Evolutionary conservation across 2,888 invertebrate genomes (phyloP).

Genomic region (Meloe dianella): DNA sequence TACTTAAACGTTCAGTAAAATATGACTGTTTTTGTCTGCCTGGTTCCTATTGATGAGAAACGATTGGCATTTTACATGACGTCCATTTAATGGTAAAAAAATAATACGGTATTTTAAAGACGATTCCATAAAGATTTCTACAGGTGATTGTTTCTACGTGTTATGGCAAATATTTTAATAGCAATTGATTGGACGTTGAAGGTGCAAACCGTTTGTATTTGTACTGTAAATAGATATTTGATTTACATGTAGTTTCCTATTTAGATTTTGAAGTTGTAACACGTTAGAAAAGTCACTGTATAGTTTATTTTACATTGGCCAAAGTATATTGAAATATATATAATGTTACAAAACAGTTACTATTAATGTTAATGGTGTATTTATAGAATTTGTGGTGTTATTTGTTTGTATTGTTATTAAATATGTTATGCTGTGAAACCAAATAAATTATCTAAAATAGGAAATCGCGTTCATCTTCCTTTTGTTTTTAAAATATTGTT

Average conservation of each 20-base stretch:
- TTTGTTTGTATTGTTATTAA: background rate
- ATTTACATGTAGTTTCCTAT: no score
- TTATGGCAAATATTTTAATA: background rate
- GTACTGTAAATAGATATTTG: no score
- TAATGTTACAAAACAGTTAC: background rate
- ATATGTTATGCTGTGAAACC: constrained; percentile 9
- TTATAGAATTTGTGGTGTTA: constrained; percentile 3
- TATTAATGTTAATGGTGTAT: constrained; percentile 1
- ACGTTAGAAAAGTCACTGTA: background rate
- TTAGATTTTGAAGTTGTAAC: background rate
- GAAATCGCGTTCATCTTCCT: no score
- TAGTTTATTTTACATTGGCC: background rate
- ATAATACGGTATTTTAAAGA: background rate
- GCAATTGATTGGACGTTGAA: no score
- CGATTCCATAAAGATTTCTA: background rate
- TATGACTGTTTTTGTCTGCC: background rate
- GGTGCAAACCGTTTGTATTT: no score
- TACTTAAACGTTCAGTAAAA: background rate
- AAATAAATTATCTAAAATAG: constrained; percentile 1
- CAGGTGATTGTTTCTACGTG: background rate
- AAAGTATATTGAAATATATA: background rate
- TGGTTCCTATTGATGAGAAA: constrained; percentile 3
- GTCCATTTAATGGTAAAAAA: constrained; percentile 3
- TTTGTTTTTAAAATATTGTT: no score
- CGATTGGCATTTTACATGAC: background rate